Evolutionary conservation across 2,113 vertebrate genomes (phyloP), one percentile per base, ranked within the genome.

Genomic region (Nymphicus hollandicus): DNA sequence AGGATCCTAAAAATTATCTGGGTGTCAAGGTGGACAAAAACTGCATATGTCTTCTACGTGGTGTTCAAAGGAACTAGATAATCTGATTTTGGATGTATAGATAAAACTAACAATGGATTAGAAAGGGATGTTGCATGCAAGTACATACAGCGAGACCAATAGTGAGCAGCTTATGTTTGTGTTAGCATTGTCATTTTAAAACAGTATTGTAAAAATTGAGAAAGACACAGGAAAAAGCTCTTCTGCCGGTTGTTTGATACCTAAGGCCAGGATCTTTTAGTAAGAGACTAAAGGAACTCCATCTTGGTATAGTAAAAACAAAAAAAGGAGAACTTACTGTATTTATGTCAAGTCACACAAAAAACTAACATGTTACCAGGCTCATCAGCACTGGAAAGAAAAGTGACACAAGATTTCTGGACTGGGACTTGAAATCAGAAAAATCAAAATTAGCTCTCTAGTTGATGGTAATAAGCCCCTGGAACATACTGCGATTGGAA

Each of bases 31-130:
- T 72, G 39, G 55, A n/a, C 7, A 12, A 13, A 60, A 68, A 74
- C 19, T 65, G 12, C 3, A 0, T 31, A 2, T n/a, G 16, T 80
- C 33, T 74, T 27, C 37, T 84, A 24, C 5, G 6, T 0, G 8
- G 17, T 69, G 72, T 58, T 44, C 29, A 66, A 20, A 55, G 25
- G 70, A 89, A 31, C 13, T 23, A 46, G 20, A 29, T 93, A 11
- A 41, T 86, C 50, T 73, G 17, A 60, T 58, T 74, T 79, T 35
- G 28, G 4, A 50, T 81, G 8, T 46, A 6, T 43, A 15, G 56
- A 8, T 87, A 71, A 49, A 86, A 37, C 10, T 53, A 43, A 13
- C 14, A 31, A 41, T 31, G 31, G 19, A 12, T 50, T 37, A 35
- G 29, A 66, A 84, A 41, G 43, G 37, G 11, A 6, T 70, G 8